Conservation (phyloP, 2,797 vertebrate genomes). For the Macropodus opercularis region DNA sequence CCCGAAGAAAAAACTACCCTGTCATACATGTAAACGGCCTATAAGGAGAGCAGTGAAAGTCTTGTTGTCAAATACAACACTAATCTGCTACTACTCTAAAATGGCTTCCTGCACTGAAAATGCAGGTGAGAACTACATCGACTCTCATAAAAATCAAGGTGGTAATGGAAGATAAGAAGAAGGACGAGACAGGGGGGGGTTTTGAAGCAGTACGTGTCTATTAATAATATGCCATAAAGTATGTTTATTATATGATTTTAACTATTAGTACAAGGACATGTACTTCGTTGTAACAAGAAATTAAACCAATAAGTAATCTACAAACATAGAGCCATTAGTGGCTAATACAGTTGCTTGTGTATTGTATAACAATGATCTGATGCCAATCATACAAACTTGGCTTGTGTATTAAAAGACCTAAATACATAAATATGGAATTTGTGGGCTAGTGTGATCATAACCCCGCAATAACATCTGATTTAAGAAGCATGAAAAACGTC, state of each 20-base stretch:
- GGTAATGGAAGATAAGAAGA: constrained; percentile 9
- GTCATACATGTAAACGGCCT: constrained; percentile 3
- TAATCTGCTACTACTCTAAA: constrained; percentile 31
- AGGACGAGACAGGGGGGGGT: constrained; percentile 7
- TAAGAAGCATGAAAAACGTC: too few relatives aligned
- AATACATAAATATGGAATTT: too few relatives aligned
- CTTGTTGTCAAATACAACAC: constrained; percentile 22
- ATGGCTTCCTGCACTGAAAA: constrained; percentile 20
- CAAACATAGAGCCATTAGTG: too few relatives aligned
- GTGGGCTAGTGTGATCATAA: too few relatives aligned
- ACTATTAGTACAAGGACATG: too few relatives aligned
- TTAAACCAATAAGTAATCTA: too few relatives aligned
- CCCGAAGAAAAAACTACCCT: not conserved
- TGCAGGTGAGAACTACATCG: constrained; percentile 6
- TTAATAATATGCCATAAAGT: constrained; percentile 34
- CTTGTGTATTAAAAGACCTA: too few relatives aligned
- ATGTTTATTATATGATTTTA: not conserved
- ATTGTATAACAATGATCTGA: too few relatives aligned
- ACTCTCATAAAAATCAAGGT: constrained; percentile 8
- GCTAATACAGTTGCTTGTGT: too few relatives aligned
- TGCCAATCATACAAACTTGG: too few relatives aligned
- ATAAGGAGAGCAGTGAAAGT: not conserved
- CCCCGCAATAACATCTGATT: too few relatives aligned
- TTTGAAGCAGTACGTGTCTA: constrained; percentile 24
- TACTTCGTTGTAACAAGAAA: too few relatives aligned